Evolutionary conservation across 2,797 vertebrate genomes (phyloP), one percentile per base, ranked within the genome.

Genomic region (Hypotaenidia philippensis): DNA sequence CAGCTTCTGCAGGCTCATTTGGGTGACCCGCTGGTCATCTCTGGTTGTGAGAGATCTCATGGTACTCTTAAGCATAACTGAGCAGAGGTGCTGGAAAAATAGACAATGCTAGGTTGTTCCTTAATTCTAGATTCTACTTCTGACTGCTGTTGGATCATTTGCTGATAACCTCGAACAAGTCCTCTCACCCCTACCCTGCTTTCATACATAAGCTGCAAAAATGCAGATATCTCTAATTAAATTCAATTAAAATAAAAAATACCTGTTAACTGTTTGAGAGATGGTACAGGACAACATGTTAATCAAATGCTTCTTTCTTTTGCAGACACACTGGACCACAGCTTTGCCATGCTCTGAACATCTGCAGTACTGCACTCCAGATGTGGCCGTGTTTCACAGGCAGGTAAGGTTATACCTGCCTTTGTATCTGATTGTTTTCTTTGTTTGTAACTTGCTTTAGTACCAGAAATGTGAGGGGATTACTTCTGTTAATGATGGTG

Each of bases 331-430:
- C 36, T 83, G 77, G 70, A 50, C 56, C 16, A 26, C 52, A 31
- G 26, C 81, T 87, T 53, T 93, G 32, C 76, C 70, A 47, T 68
- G 52, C 56, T 89, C 66, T 70, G 87, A 93, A 86, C 56, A 61
- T 88, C 85, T 93, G 61, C 65, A 74, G 20, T 56, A 27, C 36
- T 83, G 83, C 47, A 16, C 22, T 89, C 83, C 74, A 72, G 83
- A 89, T 76, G 83, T 49, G 56, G 10, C 80, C 90, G 61, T 5
- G 1, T 80, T 90, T 66, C 89, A 57, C 44, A 47, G 89, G 52
- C 68, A 89, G 80, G 91, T 96, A 94, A 87, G 44, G n/a, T 74
- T 87, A 40, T 57, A 60, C 29, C 64, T 83, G 25, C 45, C 41
- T 83, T 80, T 52, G 13, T 66, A 34, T 44, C 25, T 0, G 1